Evolutionary conservation across 2,113 vertebrate species (phyloP).

Genomic region (Charina bottae): DNA sequence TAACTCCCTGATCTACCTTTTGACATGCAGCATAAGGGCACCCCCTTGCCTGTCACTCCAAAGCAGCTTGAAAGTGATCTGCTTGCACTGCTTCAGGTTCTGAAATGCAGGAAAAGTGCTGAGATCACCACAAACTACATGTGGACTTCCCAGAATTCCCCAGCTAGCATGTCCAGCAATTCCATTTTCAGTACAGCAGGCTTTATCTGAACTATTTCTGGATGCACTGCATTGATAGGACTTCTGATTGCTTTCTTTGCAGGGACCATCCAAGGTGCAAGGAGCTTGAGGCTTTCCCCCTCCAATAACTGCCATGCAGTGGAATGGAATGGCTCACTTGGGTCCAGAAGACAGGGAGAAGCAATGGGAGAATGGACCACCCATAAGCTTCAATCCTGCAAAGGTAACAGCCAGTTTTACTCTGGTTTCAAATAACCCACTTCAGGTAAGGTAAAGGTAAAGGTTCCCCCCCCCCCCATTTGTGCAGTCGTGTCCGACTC

Average conservation of each 20-base stretch:
- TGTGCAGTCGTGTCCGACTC: too few relatives aligned
- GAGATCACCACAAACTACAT: not conserved
- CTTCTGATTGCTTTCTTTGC: not conserved
- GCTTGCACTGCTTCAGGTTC: not conserved
- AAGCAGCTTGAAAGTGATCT: not conserved
- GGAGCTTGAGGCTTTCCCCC: not conserved
- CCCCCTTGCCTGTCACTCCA: not conserved
- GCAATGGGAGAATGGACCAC: too few relatives aligned
- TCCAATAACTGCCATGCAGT: not conserved
- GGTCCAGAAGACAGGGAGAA: too few relatives aligned
- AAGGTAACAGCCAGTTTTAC: not conserved
- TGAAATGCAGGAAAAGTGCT: not conserved
- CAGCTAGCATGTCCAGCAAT: too few relatives aligned
- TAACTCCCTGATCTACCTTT: not conserved
- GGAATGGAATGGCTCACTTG: too few relatives aligned
- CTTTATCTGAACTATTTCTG: too few relatives aligned
- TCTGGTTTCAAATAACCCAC: not conserved
- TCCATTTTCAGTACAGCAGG: too few relatives aligned
- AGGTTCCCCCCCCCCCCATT: too few relatives aligned
- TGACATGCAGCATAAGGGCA: not conserved
- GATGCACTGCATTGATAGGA: not conserved
- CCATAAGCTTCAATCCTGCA: not conserved
- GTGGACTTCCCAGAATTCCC: too few relatives aligned
- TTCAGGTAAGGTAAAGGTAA: too few relatives aligned
- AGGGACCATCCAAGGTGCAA: not conserved